Evolutionary conservation across 2,797 vertebrate genomes (phyloP), one percentile per base, ranked within the genome.

Genomic region (Sandelia bainsii): DNA sequence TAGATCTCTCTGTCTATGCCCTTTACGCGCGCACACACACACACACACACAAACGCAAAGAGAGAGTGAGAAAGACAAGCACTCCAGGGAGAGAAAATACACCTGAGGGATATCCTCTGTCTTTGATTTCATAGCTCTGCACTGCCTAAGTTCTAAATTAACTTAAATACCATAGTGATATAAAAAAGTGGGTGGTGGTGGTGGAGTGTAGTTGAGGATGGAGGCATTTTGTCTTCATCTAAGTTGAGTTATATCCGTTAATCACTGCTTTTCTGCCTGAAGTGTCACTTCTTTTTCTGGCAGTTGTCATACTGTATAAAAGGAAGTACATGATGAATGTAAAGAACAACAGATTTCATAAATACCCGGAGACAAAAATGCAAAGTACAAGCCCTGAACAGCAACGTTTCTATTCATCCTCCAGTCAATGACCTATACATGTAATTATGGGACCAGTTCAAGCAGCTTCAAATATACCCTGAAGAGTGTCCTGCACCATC

Each of bases 391-490:
- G 79, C 78, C 85, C 89, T 83, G 72, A 77, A 42, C 46, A 76
- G 84, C 72, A 75, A 79, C 12, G 82, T 88, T 85, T 87, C 79
- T 66, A 61, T 79, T 68, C 56, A n/a, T 62, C 84, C 79, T 69
- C 69, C 29, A 46, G 86, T 88, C 84, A 61, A 19, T 91, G 90
- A 92, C 92, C 91, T 91, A 91, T 87, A 85, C 89, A 84, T 89
- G 87, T 88, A 91, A 93, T 93, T 92, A 92, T 77, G 82, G 85
- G 89, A 91, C 88, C 88, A 91, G 89, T 89, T 92, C 91, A 91
- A 89, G 89, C 89, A 89, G 90, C 82, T 87, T 86, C 87, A 89
- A 92, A 93, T 88, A 82, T 62, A 84, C 85, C 91, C 89, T 62
- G 49, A 88, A 90, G 89, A 88, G 71, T 69, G 83, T 88, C 86